A percentile compares a stretch with the other conserved stretches of the same genome.
Conservation (phyloP, 2,113 vertebrate species). For the Coptodon bakossiorum region DNA sequence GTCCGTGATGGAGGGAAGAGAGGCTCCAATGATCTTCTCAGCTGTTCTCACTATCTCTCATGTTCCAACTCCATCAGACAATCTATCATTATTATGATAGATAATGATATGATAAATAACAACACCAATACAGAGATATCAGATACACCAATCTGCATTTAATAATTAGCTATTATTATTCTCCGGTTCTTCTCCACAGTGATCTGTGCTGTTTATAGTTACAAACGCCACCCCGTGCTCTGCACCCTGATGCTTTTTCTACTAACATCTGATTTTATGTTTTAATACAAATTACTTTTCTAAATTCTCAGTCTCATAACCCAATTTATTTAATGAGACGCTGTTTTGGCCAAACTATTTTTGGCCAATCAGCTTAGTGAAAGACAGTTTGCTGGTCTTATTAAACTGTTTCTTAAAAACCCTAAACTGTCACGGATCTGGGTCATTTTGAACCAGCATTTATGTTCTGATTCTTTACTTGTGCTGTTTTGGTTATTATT, state of each 20-base stretch:
- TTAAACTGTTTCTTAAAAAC: background rate
- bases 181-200: background rate
- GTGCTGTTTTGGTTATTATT: background rate
- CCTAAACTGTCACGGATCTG: background rate
- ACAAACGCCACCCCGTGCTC: background rate
- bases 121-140: background rate
- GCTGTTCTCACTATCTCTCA: background rate
- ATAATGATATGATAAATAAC: background rate
- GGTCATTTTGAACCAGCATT: background rate
- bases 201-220: background rate
- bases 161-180: background rate
- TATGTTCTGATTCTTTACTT: background rate
- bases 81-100: background rate
- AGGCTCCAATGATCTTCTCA: background rate
- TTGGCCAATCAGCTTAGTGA: background rate
- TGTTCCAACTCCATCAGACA: background rate
- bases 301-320: background rate
- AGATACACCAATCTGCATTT: background rate
- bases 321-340: background rate
- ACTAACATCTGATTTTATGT: background rate
- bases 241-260: background rate
- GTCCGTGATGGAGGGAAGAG: background rate
- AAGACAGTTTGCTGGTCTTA: background rate
- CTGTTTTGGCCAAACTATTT: background rate
- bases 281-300: background rate